Percentiles rank a stretch among this genome's conserved stretches.
These are phyloP conservation scores for Gopherus evgoodei DNA, from an alignment of 2,113 vertebrate species.

Conservation along the genomic window DNA sequence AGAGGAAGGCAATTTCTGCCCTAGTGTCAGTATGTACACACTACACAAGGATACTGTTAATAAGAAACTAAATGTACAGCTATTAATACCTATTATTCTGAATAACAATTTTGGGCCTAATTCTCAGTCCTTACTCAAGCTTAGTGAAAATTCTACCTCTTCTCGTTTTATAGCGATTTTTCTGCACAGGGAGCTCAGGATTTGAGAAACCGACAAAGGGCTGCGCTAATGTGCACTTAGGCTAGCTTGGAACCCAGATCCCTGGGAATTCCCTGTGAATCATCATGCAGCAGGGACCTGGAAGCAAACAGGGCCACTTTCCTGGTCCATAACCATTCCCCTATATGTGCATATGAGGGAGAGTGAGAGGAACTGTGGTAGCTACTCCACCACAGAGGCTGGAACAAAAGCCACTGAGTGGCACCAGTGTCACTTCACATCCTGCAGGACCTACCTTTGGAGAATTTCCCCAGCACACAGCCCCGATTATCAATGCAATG, in stretches of 20 bases:
- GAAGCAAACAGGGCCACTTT: background rate
- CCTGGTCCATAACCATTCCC: background rate
- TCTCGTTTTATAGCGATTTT: background rate
- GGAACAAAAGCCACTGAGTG: background rate
- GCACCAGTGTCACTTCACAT: background rate
- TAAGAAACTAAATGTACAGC: background rate
- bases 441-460: background rate
- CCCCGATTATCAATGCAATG: background rate
- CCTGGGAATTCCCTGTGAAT: background rate
- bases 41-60: background rate
- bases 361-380: background rate
- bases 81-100: background rate
- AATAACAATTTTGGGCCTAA: background rate
- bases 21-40: background rate
- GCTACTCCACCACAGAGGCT: background rate
- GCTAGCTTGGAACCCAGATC: background rate
- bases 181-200: background rate
- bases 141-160: background rate
- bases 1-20: background rate
- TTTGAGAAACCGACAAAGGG: background rate
- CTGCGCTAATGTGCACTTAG: background rate
- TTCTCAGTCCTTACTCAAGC: accelerated
- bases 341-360: background rate
- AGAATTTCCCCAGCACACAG: background rate
- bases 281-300: accelerated